Conservation (phyloP, 2,888 invertebrate species). For the Choristoneura rosaceana region DNA sequence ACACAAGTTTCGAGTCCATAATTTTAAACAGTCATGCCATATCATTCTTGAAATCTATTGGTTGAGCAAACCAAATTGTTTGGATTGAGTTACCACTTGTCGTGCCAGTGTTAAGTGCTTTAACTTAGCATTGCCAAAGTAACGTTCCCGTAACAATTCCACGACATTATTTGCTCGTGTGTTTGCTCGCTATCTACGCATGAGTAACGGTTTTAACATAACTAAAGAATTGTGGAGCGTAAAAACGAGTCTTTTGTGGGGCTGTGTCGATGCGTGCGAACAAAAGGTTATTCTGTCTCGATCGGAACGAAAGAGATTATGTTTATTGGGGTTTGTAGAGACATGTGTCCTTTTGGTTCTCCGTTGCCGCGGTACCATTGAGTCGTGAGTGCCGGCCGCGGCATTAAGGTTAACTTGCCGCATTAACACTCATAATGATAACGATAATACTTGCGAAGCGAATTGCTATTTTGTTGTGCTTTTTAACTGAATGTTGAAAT, state of each 20-base stretch:
- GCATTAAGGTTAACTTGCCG: constrained; percentile 60
- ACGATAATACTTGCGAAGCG: constrained; percentile 59
- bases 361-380: constrained; percentile 49
- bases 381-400: constrained; percentile 48
- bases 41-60: constrained; percentile 14
- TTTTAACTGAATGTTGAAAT: constrained; percentile 49
- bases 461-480: constrained; percentile 68
- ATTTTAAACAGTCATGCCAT: constrained; percentile 8
- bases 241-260: constrained; percentile 60
- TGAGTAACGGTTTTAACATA: constrained; percentile 54
- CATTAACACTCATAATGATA: constrained; percentile 67
- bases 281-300: constrained; percentile 43
- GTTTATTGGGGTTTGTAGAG: not conserved
- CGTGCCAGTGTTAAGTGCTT: constrained; percentile 34
- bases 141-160: constrained; percentile 29
- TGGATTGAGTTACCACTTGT: constrained; percentile 30
- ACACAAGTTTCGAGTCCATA: not conserved
- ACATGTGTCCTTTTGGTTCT: constrained; percentile 15
- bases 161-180: constrained; percentile 14
- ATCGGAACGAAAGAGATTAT: constrained; percentile 6
- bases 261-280: constrained; percentile 70
- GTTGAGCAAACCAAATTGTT: constrained; percentile 25
- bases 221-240: constrained; percentile 61
- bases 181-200: constrained; percentile 48
- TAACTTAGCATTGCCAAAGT: constrained; percentile 35